phyloP scores from a whole-genome alignment of 2,888 invertebrate species.

The Aleiodes leptofemur region DNA sequence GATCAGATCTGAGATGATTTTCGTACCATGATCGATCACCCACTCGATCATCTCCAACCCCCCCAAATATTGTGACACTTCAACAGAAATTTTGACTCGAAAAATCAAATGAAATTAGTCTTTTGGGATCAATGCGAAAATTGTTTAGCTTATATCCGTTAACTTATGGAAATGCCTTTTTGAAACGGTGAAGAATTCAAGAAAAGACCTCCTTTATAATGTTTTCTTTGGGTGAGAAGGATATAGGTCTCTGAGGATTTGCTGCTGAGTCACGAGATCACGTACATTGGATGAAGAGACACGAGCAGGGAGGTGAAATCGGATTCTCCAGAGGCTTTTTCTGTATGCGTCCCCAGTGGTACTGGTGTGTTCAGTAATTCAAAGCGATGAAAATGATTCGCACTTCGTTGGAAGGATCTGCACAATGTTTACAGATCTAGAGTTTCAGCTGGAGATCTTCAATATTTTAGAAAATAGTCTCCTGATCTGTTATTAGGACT shows the following conservation, averaged over 20 bases:
- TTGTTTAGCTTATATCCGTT: constrained; percentile 54
- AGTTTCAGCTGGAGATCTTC: too few species aligned
- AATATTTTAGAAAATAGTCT: too few species aligned
- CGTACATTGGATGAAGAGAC: constrained; percentile 56
- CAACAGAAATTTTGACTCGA: constrained; percentile 24
- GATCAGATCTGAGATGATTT: not conserved
- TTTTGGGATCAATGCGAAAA: constrained; percentile 51
- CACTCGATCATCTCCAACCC: constrained; percentile 19
- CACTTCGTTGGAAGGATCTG: too few species aligned
- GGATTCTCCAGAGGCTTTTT: constrained; percentile 52
- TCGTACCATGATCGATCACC: constrained; percentile 47
- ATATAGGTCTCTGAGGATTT: constrained; percentile 69
- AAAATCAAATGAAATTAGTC: constrained; percentile 52
- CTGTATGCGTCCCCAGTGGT: constrained; percentile 31
- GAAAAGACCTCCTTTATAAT: constrained; percentile 1
- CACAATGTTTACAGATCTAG: too few species aligned
- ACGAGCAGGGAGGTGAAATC: constrained; percentile 44
- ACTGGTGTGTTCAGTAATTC: not conserved
- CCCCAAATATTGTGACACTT: constrained; percentile 61
- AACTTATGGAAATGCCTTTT: not conserved
- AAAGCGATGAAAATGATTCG: not conserved
- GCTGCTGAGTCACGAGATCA: constrained; percentile 71
- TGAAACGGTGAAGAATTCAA: too few species aligned
- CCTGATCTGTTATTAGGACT: too few species aligned
- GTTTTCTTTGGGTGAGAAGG: constrained; percentile 55